A percentile compares a stretch with the other conserved stretches of the same genome.
These are phyloP conservation scores for Ctena decussata DNA, from an alignment of 2,888 invertebrate species.

Conservation along the genomic window DNA sequence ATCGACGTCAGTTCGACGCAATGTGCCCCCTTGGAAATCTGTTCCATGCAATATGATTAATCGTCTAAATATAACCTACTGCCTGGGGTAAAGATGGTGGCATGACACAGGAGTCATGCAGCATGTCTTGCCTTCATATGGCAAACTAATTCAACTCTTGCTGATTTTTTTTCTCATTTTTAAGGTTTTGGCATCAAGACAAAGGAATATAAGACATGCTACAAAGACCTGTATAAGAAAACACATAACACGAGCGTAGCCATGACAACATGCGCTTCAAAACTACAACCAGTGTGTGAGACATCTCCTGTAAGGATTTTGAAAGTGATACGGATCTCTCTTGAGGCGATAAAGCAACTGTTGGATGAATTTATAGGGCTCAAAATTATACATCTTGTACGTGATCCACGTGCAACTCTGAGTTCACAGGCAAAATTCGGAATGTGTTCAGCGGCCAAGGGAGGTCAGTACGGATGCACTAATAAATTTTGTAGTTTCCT, in stretches of 20 bases:
- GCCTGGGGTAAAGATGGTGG: too few species aligned
- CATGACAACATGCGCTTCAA: slow-evolving; percentile 15
- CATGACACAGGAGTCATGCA: too few species aligned
- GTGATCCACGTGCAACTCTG: slow-evolving; percentile 61
- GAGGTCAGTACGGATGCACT: slow-evolving; percentile 24
- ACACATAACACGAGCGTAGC: not conserved
- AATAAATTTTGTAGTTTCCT: slow-evolving; percentile 36
- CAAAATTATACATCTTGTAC: slow-evolving; percentile 59
- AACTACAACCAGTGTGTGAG: slow-evolving; percentile 31
- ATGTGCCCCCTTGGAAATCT: too few species aligned
- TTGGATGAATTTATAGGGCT: slow-evolving; percentile 47
- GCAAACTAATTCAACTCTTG: not conserved
- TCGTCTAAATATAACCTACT: too few species aligned
- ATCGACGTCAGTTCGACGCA: too few species aligned
- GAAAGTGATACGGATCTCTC: slow-evolving; percentile 55
- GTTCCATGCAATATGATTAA: too few species aligned
- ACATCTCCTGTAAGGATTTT: slow-evolving; percentile 53
- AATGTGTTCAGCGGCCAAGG: slow-evolving; percentile 9
- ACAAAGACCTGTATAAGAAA: not conserved
- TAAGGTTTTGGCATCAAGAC: slow-evolving; percentile 5
- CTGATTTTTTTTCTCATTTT: not conserved
- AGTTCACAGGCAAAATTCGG: slow-evolving; percentile 47
- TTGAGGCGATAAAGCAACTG: slow-evolving; percentile 30
- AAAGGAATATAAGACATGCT: not conserved
- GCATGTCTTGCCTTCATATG: not conserved